Conservation (phyloP, 2,797 vertebrate species). For the Sebastes cheni region DNA sequence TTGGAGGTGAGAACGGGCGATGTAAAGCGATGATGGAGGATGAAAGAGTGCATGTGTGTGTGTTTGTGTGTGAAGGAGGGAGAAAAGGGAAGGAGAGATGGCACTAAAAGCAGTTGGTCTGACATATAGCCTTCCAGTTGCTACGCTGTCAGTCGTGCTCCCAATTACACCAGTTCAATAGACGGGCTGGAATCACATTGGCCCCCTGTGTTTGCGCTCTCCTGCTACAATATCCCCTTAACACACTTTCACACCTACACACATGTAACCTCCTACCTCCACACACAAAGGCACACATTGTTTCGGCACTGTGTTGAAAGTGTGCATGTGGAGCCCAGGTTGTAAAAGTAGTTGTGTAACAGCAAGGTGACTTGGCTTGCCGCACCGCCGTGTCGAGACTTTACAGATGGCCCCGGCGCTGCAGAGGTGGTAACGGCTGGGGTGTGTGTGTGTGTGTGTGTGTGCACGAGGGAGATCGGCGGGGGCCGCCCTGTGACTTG, state of each 20-base stretch:
- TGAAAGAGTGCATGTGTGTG: conserved; percentile 40
- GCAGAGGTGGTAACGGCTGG: conserved; percentile 63
- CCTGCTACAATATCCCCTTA: conserved; percentile 54
- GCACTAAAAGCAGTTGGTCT: conserved; percentile 67
- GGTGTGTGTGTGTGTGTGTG: conserved; percentile 11
- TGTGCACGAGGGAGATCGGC: conserved; percentile 59
- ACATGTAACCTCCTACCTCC: conserved; percentile 36
- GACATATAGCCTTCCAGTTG: conserved; percentile 61
- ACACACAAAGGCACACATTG: conserved; percentile 54
- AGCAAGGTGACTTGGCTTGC: conserved; percentile 55
- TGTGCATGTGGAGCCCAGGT: conserved; percentile 51
- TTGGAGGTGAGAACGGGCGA: conserved; percentile 61
- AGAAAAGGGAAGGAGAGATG: conserved; percentile 47
- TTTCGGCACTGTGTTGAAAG: conserved; percentile 47
- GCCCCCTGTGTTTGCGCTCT: conserved; percentile 53
- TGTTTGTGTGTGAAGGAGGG: conserved; percentile 7
- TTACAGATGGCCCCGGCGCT: conserved; percentile 76
- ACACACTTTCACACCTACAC: conserved; percentile 64
- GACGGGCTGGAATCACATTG: conserved; percentile 62
- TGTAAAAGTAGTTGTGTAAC: conserved; percentile 59
- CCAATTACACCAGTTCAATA: conserved; percentile 81
- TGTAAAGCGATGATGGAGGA: conserved; percentile 57
- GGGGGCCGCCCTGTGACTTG: conserved; percentile 72
- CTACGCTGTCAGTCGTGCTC: conserved; percentile 65
- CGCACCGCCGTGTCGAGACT: conserved; percentile 8